phyloP scores from a whole-genome alignment of 2,888 invertebrate species.

The Tethea ocularis region DNA sequence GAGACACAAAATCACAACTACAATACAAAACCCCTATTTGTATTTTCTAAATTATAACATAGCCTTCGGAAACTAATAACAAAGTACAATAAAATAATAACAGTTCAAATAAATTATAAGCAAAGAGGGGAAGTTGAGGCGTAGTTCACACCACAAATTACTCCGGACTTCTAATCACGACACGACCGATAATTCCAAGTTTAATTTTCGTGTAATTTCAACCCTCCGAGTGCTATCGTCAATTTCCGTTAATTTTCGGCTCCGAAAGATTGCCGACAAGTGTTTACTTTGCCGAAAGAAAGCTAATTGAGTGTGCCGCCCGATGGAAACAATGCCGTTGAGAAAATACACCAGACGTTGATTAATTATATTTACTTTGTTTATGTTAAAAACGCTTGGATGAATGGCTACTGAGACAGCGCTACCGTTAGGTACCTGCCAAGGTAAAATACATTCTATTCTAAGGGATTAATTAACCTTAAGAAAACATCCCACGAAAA shows the following conservation, averaged over 20 bases:
- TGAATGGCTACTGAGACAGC: slow-evolving; percentile 21
- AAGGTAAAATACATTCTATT: neutral
- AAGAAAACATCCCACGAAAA: neutral
- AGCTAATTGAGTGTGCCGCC: slow-evolving; percentile 55
- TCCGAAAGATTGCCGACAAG: slow-evolving; percentile 22
- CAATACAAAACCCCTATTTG: slow-evolving; percentile 28
- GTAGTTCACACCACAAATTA: slow-evolving; percentile 48
- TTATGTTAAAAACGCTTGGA: slow-evolving; percentile 41
- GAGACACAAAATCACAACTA: neutral
- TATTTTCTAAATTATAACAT: slow-evolving; percentile 32
- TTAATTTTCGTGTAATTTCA: slow-evolving; percentile 61
- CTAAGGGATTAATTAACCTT: neutral
- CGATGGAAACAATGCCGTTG: slow-evolving; percentile 38
- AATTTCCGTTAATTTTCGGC: slow-evolving; percentile 40
- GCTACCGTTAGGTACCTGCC: neutral
- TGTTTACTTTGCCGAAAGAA: slow-evolving; percentile 57
- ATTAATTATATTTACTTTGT: slow-evolving; percentile 60
- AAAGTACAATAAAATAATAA: slow-evolving; percentile 23
- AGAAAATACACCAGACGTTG: slow-evolving; percentile 41
- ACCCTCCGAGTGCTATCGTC: slow-evolving; percentile 39
- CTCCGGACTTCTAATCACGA: slow-evolving; percentile 57
- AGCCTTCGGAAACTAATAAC: slow-evolving; percentile 29
- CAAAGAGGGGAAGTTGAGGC: slow-evolving; percentile 42
- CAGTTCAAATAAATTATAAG: slow-evolving; percentile 21
- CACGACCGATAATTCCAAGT: slow-evolving; percentile 47